Evolutionary conservation across 2,888 invertebrate genomes (phyloP).

Genomic region (Xylophagus ater): DNA sequence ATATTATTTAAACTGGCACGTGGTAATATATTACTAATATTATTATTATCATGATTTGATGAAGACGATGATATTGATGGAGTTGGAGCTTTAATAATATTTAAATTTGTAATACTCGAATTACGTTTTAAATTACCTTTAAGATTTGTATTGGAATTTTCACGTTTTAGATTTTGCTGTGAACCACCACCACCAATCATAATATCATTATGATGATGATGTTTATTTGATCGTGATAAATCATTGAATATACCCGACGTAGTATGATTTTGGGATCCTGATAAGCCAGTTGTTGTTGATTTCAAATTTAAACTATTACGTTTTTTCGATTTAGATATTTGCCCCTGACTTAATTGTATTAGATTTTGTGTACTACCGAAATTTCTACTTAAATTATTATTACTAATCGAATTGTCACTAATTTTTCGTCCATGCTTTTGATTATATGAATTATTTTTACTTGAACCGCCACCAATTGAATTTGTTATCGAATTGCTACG

Average conservation of each 20-base stretch:
- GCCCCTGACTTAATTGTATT: slow-evolving; percentile 31
- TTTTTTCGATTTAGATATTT: slow-evolving; percentile 34
- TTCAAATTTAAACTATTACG: slow-evolving; percentile 37
- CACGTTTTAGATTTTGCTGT: slow-evolving; percentile 21
- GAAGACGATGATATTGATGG: slow-evolving; percentile 24
- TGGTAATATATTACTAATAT: slow-evolving; percentile 34
- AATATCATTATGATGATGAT: slow-evolving; percentile 1
- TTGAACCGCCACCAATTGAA: too few relatives aligned
- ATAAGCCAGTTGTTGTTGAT: slow-evolving; percentile 12
- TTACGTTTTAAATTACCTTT: slow-evolving; percentile 19
- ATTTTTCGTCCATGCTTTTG: too few relatives aligned
- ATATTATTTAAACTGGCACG: slow-evolving; percentile 30
- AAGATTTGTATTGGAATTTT: slow-evolving; percentile 23
- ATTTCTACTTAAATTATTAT: slow-evolving; percentile 34
- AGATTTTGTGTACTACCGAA: slow-evolving; percentile 39
- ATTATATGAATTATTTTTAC: too few relatives aligned
- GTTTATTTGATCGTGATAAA: slow-evolving; percentile 8
- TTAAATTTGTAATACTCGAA: slow-evolving; percentile 19
- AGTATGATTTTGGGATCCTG: too few relatives aligned
- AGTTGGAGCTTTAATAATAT: slow-evolving; percentile 21
- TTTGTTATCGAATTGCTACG: slow-evolving; percentile 33
- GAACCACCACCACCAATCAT: slow-evolving; percentile 4
- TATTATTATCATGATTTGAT: slow-evolving; percentile 17
- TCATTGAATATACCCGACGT: too few relatives aligned
- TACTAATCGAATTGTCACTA: slow-evolving; percentile 27